Percentiles rank a stretch among this genome's conserved stretches.
Conservation (phyloP, 2,797 vertebrate genomes). For the Acanthurus tractus region DNA sequence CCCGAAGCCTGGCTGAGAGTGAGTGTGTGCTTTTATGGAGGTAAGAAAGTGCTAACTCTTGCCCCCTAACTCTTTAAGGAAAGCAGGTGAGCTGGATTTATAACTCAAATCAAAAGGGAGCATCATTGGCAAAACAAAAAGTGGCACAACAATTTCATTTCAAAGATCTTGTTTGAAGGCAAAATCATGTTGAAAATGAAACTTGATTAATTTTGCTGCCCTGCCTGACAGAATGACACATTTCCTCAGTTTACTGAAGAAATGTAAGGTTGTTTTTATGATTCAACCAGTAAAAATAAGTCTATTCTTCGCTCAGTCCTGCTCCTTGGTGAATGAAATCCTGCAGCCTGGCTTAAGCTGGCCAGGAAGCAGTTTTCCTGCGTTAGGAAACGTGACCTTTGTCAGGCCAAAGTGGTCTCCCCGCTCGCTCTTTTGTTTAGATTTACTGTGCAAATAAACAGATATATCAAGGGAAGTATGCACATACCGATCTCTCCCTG, state of each 20-base stretch:
- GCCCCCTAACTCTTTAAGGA: too few relatives aligned
- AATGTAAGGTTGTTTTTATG: background rate
- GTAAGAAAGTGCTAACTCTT: too few relatives aligned
- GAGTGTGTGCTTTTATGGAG: too few relatives aligned
- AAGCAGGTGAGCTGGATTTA: too few relatives aligned
- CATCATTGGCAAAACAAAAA: too few relatives aligned
- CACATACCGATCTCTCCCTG: constrained; percentile 57
- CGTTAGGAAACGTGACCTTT: constrained; percentile 87
- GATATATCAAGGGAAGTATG: constrained; percentile 78
- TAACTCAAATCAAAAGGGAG: too few relatives aligned
- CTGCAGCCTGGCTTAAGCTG: constrained; percentile 36
- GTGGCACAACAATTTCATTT: too few relatives aligned
- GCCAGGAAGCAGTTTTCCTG: constrained; percentile 87
- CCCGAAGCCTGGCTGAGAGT: too few relatives aligned
- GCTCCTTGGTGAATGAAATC: constrained; percentile 47
- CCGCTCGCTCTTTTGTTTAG: constrained; percentile 84
- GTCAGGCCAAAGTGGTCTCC: constrained; percentile 81
- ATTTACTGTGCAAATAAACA: constrained; percentile 86
- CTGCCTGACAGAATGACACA: background rate
- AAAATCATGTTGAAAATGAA: too few relatives aligned
- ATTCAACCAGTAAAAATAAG: constrained; percentile 30
- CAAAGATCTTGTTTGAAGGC: too few relatives aligned
- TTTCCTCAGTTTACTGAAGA: background rate
- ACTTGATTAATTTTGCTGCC: too few relatives aligned
- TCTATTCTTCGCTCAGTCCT: constrained; percentile 24